A percentile compares a stretch with the other conserved stretches of the same genome.
phyloP scores from a whole-genome alignment of 1,140 invertebrate genomes.

The Euura lappo region DNA sequence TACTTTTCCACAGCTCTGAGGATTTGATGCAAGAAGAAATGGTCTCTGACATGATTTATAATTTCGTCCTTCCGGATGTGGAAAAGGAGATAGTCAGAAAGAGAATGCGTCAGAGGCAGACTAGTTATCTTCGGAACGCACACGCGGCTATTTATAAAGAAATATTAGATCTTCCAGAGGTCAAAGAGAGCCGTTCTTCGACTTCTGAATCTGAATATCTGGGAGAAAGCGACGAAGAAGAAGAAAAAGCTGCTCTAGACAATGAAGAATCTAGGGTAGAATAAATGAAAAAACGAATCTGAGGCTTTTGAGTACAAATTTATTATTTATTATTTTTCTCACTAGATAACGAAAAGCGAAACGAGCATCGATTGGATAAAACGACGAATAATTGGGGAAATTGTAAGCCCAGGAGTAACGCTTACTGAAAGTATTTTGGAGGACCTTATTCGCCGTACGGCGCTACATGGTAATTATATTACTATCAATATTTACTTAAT shows the following conservation, averaged over 20 bases:
- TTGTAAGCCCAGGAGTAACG: background rate
- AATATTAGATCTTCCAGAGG: constrained; percentile 26
- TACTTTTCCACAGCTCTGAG: constrained; percentile 33
- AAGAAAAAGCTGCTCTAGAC: background rate
- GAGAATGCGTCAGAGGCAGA: constrained; percentile 40
- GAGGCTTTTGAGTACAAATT: background rate
- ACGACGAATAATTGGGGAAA: background rate
- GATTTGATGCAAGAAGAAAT: constrained; percentile 65
- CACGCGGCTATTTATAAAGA: constrained; percentile 33
- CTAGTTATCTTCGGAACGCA: constrained; percentile 32
- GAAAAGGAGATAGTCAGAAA: constrained; percentile 50
- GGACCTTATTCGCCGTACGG: background rate
- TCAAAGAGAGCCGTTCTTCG: background rate
- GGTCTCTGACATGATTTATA: constrained; percentile 67
- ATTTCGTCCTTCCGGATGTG: constrained; percentile 69
- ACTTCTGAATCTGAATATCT: constrained; percentile 3
- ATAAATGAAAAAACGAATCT: background rate
- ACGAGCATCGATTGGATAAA: background rate
- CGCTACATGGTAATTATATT: background rate
- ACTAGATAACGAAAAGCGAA: background rate
- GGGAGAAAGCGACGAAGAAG: background rate
- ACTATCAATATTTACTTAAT: no score
- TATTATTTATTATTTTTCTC: no score
- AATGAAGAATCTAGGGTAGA: constrained; percentile 18
- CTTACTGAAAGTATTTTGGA: background rate